phyloP scores from a whole-genome alignment of 1,140 invertebrate species.

The Zaprionus taronus region DNA sequence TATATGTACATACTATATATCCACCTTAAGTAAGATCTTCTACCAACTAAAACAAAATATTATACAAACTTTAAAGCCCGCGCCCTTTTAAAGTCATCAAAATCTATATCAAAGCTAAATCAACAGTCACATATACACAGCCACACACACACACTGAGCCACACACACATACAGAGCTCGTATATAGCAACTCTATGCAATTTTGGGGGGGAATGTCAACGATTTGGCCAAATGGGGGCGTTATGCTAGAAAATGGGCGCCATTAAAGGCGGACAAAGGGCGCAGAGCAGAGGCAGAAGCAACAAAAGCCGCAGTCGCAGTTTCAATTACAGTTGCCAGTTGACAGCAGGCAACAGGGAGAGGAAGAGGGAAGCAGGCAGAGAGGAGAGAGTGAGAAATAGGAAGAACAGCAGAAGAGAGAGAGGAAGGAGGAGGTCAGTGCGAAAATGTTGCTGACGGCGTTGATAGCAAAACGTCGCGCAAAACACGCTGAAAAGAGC shows the following conservation, averaged over 20 bases:
- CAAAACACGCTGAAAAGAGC: conserved; percentile 55
- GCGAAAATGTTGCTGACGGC: conserved; percentile 62
- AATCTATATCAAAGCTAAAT: conserved; percentile 8
- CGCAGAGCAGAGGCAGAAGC: neutral
- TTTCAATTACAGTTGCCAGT: conserved; percentile 70
- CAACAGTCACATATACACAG: neutral
- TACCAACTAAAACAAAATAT: neutral
- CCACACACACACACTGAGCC: neutral
- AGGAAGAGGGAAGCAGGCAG: neutral
- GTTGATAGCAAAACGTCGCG: conserved; percentile 39
- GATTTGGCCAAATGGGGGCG: conserved; percentile 21
- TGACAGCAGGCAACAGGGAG: conserved; percentile 30
- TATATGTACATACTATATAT: too few relatives aligned
- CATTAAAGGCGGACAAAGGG: conserved; percentile 64
- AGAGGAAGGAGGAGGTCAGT: conserved; percentile 4
- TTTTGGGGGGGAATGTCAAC: conserved; percentile 15
- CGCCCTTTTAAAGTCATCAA: conserved; percentile 9
- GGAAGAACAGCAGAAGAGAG: conserved; percentile 1
- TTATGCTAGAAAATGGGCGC: conserved; percentile 37
- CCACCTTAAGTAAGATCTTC: too few relatives aligned
- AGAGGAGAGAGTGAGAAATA: neutral
- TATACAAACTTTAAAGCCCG: neutral
- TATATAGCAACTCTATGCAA: conserved; percentile 11
- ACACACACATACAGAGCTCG: conserved; percentile 1
- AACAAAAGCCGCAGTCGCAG: conserved; percentile 67